phyloP scores from a whole-genome alignment of 2,113 vertebrate species.

The Mugil cephalus region DNA sequence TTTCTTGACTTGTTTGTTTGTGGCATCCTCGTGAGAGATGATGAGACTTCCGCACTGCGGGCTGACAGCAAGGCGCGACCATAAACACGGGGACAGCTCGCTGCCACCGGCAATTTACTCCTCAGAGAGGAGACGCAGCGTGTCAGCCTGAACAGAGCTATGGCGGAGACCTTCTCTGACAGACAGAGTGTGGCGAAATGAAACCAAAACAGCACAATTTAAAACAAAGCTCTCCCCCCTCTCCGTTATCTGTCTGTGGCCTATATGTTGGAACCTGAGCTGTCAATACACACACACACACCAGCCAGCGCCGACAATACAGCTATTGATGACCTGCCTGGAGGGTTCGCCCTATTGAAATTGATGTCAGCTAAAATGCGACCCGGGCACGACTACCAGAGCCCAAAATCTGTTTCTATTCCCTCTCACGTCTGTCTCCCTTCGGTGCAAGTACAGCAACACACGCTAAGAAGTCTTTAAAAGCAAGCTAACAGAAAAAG shows the following conservation, averaged over 20 bases:
- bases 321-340: constrained; percentile 74
- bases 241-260: constrained; percentile 8
- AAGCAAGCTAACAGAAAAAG: neutral
- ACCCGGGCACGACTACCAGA: constrained; percentile 1
- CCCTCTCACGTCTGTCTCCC: neutral
- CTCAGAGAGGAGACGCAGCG: constrained; percentile 53
- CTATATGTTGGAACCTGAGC: constrained; percentile 27
- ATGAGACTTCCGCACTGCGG: constrained; percentile 51
- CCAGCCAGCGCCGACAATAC: constrained; percentile 64
- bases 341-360: constrained; percentile 72
- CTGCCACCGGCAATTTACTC: constrained; percentile 53
- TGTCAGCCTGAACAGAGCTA: constrained; percentile 72
- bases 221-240: constrained; percentile 5
- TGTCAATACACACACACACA: constrained; percentile 23
- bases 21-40: constrained; percentile 75
- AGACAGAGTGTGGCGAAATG: constrained; percentile 1
- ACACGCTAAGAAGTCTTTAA: neutral
- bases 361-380: constrained; percentile 72
- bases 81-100: constrained; percentile 53
- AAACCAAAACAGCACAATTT: constrained; percentile 13
- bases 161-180: constrained; percentile 48
- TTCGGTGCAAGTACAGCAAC: neutral
- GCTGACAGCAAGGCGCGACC: constrained; percentile 60
- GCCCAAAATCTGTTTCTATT: neutral
- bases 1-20: constrained; percentile 74